These are phyloP conservation scores for Hyles lineata DNA, from an alignment of 2,888 invertebrate species.

Conservation along the genomic window DNA sequence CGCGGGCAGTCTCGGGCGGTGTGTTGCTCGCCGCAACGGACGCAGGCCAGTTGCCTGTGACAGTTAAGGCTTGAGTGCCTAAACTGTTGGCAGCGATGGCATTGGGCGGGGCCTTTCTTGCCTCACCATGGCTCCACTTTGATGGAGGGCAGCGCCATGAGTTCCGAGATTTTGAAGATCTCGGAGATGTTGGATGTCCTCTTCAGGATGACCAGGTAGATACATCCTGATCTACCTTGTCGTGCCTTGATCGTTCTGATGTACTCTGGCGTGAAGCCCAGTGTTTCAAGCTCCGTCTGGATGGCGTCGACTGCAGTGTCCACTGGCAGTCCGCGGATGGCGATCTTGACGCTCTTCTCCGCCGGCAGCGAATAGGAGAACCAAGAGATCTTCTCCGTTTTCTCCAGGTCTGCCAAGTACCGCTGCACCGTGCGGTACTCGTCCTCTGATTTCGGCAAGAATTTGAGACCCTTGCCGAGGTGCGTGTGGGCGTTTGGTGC, in stretches of 20 bases:
- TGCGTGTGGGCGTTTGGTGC: background rate
- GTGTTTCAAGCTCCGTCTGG: background rate
- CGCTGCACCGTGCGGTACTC: background rate
- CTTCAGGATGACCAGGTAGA: background rate
- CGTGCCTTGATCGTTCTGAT: background rate
- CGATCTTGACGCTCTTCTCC: background rate
- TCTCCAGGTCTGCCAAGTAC: background rate
- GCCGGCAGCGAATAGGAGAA: background rate
- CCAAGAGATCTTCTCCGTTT: background rate
- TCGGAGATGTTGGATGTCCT: background rate
- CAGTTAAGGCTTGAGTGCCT: no score
- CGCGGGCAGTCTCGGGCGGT: slow-evolving; percentile 33
- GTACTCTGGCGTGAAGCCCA: background rate
- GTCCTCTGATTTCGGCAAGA: background rate
- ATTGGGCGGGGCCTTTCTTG: background rate
- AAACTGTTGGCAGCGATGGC: slow-evolving; percentile 13
- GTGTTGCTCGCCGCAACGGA: slow-evolving; percentile 35
- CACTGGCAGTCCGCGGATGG: background rate
- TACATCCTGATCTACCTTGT: background rate
- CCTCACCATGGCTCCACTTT: background rate
- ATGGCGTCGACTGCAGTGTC: background rate
- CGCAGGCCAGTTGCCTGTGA: no score
- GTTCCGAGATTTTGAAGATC: background rate
- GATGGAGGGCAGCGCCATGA: background rate
- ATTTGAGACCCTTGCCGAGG: background rate